Evolutionary conservation across 2,113 vertebrate species (phyloP).

Genomic region (Pseudolaguvia tuberculata): DNA sequence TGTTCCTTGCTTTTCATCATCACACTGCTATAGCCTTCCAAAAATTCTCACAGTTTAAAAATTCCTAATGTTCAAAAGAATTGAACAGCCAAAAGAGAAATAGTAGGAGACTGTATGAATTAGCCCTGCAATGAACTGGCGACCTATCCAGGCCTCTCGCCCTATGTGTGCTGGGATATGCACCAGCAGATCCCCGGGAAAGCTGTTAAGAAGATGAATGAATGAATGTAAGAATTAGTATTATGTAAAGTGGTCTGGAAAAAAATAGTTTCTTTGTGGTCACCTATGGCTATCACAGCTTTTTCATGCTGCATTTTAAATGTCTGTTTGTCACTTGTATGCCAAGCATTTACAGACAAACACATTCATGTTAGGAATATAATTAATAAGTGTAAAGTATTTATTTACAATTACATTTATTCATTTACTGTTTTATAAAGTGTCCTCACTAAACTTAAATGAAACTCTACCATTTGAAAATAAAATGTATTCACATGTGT

Average conservation of each 20-base stretch:
- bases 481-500: background rate
- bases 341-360: background rate
- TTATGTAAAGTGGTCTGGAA: slow-evolving; percentile 25
- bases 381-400: background rate
- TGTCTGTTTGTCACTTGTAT: background rate
- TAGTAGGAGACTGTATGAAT: slow-evolving; percentile 14
- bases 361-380: background rate
- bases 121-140: too few species aligned
- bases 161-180: too few species aligned
- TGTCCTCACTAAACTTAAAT: background rate
- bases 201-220: too few species aligned
- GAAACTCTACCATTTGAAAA: background rate
- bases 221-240: slow-evolving; percentile 19
- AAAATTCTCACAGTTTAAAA: slow-evolving; percentile 25
- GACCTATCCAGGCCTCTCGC: too few species aligned
- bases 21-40: slow-evolving; percentile 16
- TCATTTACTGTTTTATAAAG: background rate
- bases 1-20: slow-evolving; percentile 34
- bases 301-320: background rate
- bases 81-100: slow-evolving; percentile 30
- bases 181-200: too few species aligned
- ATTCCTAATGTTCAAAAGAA: slow-evolving; percentile 35
- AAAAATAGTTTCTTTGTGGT: slow-evolving; percentile 13
- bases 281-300: background rate
- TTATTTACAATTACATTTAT: too few species aligned